A percentile compares a stretch with the other conserved stretches of the same genome.
Conservation (phyloP, 1,140 invertebrate species). For the Pteromalus puparum region DNA sequence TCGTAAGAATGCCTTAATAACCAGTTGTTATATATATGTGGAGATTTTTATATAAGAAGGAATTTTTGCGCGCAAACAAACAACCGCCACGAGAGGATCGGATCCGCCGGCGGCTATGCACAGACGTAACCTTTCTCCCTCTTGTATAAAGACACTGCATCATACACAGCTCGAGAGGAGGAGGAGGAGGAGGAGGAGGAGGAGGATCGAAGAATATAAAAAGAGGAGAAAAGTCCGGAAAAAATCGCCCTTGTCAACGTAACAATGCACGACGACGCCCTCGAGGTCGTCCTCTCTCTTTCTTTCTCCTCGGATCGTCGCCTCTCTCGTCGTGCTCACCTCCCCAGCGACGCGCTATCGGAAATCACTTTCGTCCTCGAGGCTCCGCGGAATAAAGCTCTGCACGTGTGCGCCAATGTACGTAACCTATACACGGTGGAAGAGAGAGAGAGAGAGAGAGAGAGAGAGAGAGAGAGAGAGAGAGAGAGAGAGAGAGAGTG, state of each 20-base stretch:
- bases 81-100: constrained; percentile 11
- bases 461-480: background rate
- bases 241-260: constrained; percentile 34
- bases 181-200: background rate
- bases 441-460: background rate
- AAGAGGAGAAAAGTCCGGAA: background rate
- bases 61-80: constrained; percentile 3
- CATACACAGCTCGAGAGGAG: background rate
- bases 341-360: constrained; percentile 12
- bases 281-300: constrained; percentile 26
- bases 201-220: background rate
- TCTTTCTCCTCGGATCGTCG: background rate
- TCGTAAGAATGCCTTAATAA: background rate
- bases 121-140: background rate
- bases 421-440: background rate
- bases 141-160: background rate
- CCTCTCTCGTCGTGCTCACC: background rate
- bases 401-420: background rate
- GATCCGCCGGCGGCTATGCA: constrained; percentile 13
- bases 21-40: background rate
- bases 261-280: constrained; percentile 44
- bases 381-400: background rate
- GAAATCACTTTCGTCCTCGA: constrained; percentile 39
- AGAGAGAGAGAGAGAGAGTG: background rate
- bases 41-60: background rate